Evolutionary conservation across 2,888 invertebrate species (phyloP).

Genomic region (Eurytoma californica): DNA sequence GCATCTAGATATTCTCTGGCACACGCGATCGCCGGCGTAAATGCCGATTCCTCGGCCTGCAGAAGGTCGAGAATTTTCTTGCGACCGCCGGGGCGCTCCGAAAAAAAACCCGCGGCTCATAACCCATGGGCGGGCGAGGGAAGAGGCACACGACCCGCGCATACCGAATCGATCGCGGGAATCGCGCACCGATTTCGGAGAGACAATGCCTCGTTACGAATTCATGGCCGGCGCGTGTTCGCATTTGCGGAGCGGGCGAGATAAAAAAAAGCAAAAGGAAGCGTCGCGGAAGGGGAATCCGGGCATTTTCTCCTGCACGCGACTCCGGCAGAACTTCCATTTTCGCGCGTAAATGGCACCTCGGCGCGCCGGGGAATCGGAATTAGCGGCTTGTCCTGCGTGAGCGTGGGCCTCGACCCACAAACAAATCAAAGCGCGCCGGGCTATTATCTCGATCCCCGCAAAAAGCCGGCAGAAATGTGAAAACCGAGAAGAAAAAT

Average conservation of each 20-base stretch:
- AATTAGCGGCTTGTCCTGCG: too few species aligned
- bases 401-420: too few species aligned
- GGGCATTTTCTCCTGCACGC: background rate
- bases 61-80: too few species aligned
- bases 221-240: conserved; percentile 26
- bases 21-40: background rate
- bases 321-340: too few species aligned
- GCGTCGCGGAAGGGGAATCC: background rate
- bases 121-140: background rate
- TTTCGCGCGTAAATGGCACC: background rate
- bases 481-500: too few species aligned
- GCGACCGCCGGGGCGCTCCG: too few species aligned
- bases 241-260: background rate
- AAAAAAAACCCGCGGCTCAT: background rate
- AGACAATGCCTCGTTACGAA: conserved; percentile 50
- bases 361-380: background rate
- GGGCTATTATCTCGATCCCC: too few species aligned
- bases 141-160: conserved; percentile 16
- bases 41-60: too few species aligned
- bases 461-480: too few species aligned
- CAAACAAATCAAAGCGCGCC: too few species aligned
- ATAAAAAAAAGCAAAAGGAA: background rate
- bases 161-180: conserved; percentile 7
- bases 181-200: conserved; percentile 23
- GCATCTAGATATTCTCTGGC: background rate